Evolutionary conservation across 2,113 vertebrate genomes (phyloP).

Genomic region (Pelmatolapia mariae): DNA sequence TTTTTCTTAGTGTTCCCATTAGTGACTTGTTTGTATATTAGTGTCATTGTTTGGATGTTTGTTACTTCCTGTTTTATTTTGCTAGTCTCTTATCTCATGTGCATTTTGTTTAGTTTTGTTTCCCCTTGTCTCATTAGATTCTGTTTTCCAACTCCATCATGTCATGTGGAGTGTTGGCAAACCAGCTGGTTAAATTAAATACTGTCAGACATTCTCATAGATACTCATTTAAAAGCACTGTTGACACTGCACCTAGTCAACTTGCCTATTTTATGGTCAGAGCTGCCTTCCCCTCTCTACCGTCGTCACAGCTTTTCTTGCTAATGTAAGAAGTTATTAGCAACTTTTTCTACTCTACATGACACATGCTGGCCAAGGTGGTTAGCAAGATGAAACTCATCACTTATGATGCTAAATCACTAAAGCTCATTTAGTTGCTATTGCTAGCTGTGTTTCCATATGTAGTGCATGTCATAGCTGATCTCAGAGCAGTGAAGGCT

Average conservation of each 20-base stretch:
- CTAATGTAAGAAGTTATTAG: rapidly evolving
- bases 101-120: neutral
- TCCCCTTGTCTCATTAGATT: neutral
- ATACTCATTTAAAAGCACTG: neutral
- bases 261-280: neutral
- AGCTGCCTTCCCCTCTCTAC: neutral
- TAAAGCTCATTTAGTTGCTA: neutral
- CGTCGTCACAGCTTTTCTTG: neutral
- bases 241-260: neutral
- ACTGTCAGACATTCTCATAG: neutral
- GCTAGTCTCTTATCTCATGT: neutral
- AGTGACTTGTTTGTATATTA: neutral
- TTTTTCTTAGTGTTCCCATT: neutral
- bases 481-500: neutral
- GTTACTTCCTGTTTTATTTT: neutral
- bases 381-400: neutral
- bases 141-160: neutral
- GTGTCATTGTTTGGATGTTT: neutral
- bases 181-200: neutral
- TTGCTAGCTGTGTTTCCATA: neutral
- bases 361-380: rapidly evolving
- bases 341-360: neutral
- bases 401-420: neutral
- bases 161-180: neutral
- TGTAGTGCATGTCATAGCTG: neutral